Conservation (phyloP, 2,113 vertebrate genomes). For the Dasyprocta punctata region DNA sequence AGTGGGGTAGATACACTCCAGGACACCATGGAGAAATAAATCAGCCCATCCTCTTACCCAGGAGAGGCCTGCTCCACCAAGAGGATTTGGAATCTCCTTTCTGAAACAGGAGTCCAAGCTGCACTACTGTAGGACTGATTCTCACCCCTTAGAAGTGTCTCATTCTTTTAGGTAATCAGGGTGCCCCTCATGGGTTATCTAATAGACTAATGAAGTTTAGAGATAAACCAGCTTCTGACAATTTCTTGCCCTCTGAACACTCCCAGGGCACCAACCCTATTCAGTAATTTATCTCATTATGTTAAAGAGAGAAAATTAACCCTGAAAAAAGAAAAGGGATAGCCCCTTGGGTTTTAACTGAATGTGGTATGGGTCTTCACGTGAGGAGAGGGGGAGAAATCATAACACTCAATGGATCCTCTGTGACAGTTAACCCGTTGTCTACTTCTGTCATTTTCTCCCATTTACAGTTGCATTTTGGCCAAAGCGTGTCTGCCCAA, state of each 20-base stretch:
- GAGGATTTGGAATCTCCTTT: constrained; percentile 80
- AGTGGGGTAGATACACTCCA: constrained; percentile 89
- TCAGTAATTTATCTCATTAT: constrained; percentile 94
- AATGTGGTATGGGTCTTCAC: constrained; percentile 80
- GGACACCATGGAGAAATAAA: constrained; percentile 87
- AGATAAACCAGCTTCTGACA: constrained; percentile 94
- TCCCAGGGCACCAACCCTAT: constrained; percentile 86
- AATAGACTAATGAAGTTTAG: constrained; percentile 91
- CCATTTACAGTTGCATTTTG: not conserved
- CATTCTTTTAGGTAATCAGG: constrained; percentile 89
- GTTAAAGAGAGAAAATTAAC: constrained; percentile 94
- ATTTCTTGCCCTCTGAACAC: constrained; percentile 92
- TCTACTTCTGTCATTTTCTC: constrained; percentile 38
- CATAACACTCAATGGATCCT: constrained; percentile 78
- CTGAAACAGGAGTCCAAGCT: constrained; percentile 86
- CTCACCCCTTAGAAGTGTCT: constrained; percentile 81
- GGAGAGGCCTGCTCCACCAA: constrained; percentile 76
- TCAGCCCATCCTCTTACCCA: constrained; percentile 80
- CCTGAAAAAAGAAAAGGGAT: constrained; percentile 88
- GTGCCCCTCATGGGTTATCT: constrained; percentile 94
- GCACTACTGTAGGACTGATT: constrained; percentile 53
- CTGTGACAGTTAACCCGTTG: constrained; percentile 81
- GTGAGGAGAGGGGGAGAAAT: constrained; percentile 55
- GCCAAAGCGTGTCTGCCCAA: not conserved
- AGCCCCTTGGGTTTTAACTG: constrained; percentile 81